Evolutionary conservation across 2,888 invertebrate species (phyloP), one percentile per base, ranked within the genome.

Genomic region (Orthosia gracilis): DNA sequence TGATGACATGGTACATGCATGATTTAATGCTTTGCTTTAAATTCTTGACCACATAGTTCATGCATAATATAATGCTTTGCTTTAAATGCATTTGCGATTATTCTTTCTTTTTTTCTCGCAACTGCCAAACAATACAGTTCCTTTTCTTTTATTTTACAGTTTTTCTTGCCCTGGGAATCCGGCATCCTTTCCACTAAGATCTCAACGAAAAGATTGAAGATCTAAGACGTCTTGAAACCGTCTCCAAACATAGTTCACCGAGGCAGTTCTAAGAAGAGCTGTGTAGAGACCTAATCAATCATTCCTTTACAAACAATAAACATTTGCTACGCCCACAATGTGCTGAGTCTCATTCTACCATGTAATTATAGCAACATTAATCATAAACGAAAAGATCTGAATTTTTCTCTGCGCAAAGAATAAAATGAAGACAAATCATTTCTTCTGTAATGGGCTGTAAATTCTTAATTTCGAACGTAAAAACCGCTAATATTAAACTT

Each of bases 341-440:
- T 65, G 63, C 74, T 45, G 55, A 82, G 67, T 66, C 64, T 77
- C 61, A 73, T 78, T 80, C 71, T 74, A 67, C 75, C 72, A 64
- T 75, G 67, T 82, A 80, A 82, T 85, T 87, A 87, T 62, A 76
- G 66, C 58, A 84, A 80, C 82, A 86, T 87, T 82, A 82, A 85
- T 87, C 79, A 77, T 77, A 87, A 80, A 68, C 65, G 50, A 75
- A 76, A 85, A 78, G 76, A 74, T 72, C 52, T 69, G 47, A 75
- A 58, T 76, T 74, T 73, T 82, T 80, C 23, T 67, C 26, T 62
- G 72, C 54, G 64, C 67, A 59, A 47, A 31, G 62, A 69, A 77
- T 67, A 66, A 76, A 84, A 82, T 70, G 72, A 84, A 80, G 69
- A 74, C 73, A 75, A 75, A 86, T 85, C 1, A 70, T 80, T 76